These are phyloP conservation scores for Sphaerophoria taeniata DNA, from an alignment of 2,888 invertebrate species.

Conservation along the genomic window DNA sequence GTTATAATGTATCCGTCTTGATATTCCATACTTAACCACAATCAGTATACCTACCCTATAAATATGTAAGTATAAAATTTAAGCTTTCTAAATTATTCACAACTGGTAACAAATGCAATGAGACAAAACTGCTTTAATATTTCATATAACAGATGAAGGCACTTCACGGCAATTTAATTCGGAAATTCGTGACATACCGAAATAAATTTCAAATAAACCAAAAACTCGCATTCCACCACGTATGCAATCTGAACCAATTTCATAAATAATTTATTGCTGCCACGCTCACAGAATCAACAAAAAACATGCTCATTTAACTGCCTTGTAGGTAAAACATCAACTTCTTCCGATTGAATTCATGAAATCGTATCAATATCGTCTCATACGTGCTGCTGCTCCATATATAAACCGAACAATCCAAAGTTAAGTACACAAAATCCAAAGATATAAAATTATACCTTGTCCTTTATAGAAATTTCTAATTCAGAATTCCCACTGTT, in stretches of 20 bases:
- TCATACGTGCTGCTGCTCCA: slow-evolving; percentile 41
- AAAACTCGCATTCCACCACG: too few relatives aligned
- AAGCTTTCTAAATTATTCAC: too few relatives aligned
- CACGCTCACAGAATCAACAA: background rate
- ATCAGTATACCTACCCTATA: too few relatives aligned
- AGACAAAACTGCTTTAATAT: too few relatives aligned
- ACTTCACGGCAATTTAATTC: too few relatives aligned
- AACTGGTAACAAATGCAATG: too few relatives aligned
- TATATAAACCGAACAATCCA: background rate
- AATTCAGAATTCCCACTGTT: slow-evolving; percentile 62
- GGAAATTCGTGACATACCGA: too few relatives aligned
- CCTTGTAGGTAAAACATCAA: slow-evolving; percentile 10
- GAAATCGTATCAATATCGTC: slow-evolving; percentile 22
- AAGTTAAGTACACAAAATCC: background rate
- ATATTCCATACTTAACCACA: too few relatives aligned
- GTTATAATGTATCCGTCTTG: too few relatives aligned
- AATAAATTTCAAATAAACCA: too few relatives aligned
- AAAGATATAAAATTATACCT: background rate
- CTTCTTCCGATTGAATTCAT: slow-evolving; percentile 35
- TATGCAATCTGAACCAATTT: background rate
- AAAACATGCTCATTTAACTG: slow-evolving; percentile 2
- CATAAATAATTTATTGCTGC: slow-evolving; percentile 16
- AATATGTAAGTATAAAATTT: too few relatives aligned
- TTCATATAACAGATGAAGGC: too few relatives aligned
- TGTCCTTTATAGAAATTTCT: slow-evolving; percentile 34